These are phyloP conservation scores for Trichopoda pennipes DNA, from an alignment of 2,888 invertebrate genomes.

Conservation along the genomic window DNA sequence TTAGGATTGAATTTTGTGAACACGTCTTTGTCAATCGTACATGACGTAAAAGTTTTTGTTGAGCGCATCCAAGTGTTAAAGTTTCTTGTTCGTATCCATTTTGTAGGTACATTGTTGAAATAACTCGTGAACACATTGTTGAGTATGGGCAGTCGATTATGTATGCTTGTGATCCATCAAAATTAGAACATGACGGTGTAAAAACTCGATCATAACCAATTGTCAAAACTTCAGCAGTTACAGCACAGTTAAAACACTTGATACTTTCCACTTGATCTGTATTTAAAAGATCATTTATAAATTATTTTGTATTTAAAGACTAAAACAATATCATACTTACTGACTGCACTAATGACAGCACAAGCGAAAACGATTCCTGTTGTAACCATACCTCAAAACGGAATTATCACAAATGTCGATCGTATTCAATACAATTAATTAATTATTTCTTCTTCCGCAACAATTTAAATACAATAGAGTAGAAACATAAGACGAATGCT, in stretches of 20 bases:
- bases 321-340: slow-evolving; percentile 21
- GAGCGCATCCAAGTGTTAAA: slow-evolving; percentile 53
- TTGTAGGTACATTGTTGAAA: slow-evolving; percentile 49
- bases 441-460: slow-evolving; percentile 9
- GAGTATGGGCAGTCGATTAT: slow-evolving; percentile 56
- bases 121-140: slow-evolving; percentile 57
- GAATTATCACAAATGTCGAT: neutral
- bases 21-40: slow-evolving; percentile 20
- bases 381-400: neutral
- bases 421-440: neutral
- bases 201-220: slow-evolving; percentile 19
- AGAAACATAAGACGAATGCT: neutral
- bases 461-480: neutral
- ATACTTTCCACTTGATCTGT: slow-evolving; percentile 24
- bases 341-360: neutral
- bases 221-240: slow-evolving; percentile 27
- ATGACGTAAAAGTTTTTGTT: slow-evolving; percentile 42
- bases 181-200: slow-evolving; percentile 51
- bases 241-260: slow-evolving; percentile 49
- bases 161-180: slow-evolving; percentile 38
- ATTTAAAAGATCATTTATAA: neutral
- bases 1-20: neutral
- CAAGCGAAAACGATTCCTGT: neutral
- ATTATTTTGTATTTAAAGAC: neutral
- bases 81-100: slow-evolving; percentile 43